A percentile compares a stretch with the other conserved stretches of the same genome.
phyloP scores from a whole-genome alignment of 2,797 vertebrate genomes.

The Microchirus variegatus region DNA sequence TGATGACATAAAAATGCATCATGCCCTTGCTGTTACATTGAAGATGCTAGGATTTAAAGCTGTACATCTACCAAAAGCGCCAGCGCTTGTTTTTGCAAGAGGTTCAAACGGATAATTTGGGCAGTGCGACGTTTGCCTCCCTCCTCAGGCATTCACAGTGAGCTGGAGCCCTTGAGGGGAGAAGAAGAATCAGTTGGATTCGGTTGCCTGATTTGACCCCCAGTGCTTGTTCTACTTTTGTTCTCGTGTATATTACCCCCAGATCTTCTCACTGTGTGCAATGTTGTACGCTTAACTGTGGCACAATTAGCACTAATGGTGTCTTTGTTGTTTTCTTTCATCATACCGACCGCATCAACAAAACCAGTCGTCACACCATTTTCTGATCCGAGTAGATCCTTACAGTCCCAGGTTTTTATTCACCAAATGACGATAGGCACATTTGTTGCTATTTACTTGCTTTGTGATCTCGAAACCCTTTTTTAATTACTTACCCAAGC shows the following conservation, averaged over 20 bases:
- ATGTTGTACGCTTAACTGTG: background rate
- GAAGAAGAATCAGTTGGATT: background rate
- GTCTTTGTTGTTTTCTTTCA: too few relatives aligned
- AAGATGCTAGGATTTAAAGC: background rate
- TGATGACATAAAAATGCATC: background rate
- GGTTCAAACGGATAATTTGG: background rate
- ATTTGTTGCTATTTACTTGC: slow-evolving; percentile 1
- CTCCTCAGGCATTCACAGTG: background rate
- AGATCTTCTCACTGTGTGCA: background rate
- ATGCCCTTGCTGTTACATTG: background rate
- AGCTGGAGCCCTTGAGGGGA: background rate
- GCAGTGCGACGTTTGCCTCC: background rate
- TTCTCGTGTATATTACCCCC: background rate
- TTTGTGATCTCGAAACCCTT: slow-evolving; percentile 1
- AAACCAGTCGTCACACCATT: too few relatives aligned
- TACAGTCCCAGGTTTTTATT: too few relatives aligned
- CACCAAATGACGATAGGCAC: too few relatives aligned
- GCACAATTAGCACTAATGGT: background rate
- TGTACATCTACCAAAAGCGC: background rate
- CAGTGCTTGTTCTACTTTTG: background rate
- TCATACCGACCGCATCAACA: too few relatives aligned
- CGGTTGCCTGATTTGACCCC: background rate
- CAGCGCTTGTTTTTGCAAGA: background rate
- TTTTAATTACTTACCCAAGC: background rate
- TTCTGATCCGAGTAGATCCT: too few relatives aligned